Evolutionary conservation across 2,113 vertebrate genomes (phyloP).

Genomic region (Mesocricetus auratus): DNA sequence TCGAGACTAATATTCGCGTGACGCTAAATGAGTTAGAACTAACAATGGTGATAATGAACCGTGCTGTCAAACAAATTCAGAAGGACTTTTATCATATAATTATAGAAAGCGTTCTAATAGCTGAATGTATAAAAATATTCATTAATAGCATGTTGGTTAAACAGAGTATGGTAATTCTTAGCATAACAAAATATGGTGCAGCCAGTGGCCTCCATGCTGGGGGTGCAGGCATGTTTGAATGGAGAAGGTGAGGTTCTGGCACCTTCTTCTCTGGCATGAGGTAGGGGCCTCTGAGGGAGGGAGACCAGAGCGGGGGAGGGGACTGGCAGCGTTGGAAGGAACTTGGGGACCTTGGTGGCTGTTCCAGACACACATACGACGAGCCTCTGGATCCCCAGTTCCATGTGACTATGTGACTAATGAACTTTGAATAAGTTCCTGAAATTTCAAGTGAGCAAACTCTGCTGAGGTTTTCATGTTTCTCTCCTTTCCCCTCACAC

Average conservation of each 20-base stretch:
- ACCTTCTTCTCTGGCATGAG: neutral
- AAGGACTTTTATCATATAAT: neutral
- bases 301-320: no score
- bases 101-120: neutral
- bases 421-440: neutral
- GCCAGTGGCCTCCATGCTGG: neutral
- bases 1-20: neutral
- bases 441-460: slow-evolving; percentile 14
- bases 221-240: neutral
- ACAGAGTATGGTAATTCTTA: neutral
- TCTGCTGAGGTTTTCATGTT: neutral
- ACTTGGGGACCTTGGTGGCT: neutral
- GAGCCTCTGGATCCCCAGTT: neutral
- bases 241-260: neutral
- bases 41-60: neutral
- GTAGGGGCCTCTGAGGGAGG: neutral
- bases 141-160: neutral
- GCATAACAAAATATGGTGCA: no score
- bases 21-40: neutral
- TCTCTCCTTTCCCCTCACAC: neutral
- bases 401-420: neutral
- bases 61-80: neutral
- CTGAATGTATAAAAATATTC: neutral
- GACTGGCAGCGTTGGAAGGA: neutral
- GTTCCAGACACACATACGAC: neutral